Evolutionary conservation across 2,113 vertebrate genomes (phyloP).

Genomic region (Coreoperca whiteheadi): DNA sequence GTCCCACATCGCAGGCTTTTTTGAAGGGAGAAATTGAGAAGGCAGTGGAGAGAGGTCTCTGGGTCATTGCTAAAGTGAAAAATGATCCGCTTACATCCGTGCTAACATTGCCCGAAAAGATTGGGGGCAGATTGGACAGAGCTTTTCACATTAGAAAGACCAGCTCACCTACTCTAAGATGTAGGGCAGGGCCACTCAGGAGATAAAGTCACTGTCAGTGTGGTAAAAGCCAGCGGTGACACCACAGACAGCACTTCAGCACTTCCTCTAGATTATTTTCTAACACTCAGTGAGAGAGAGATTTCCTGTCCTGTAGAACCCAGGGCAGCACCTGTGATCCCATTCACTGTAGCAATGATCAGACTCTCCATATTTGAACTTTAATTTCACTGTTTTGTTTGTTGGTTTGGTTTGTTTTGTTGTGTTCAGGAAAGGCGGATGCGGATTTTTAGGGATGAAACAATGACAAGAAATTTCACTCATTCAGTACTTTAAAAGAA

Average conservation of each 20-base stretch:
- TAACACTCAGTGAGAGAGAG: not conserved
- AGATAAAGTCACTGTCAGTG: slow-evolving; percentile 59
- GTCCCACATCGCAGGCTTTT: not conserved
- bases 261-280: slow-evolving; percentile 36
- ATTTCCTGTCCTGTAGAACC: not conserved
- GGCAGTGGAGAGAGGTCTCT: slow-evolving; percentile 37
- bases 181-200: slow-evolving; percentile 43
- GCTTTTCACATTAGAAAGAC: slow-evolving; percentile 48
- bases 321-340: not conserved
- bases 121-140: slow-evolving; percentile 60
- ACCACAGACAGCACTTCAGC: slow-evolving; percentile 14
- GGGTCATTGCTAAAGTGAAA: slow-evolving; percentile 61
- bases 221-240: slow-evolving; percentile 7
- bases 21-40: slow-evolving; percentile 34
- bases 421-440: too few relatives aligned
- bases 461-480: not conserved
- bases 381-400: not conserved
- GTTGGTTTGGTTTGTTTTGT: too few relatives aligned
- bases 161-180: slow-evolving; percentile 52
- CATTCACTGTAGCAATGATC: not conserved
- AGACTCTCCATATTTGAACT: not conserved
- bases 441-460: not conserved
- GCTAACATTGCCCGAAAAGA: slow-evolving; percentile 64
- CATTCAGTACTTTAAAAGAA: not conserved
- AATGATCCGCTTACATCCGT: slow-evolving; percentile 65